Evolutionary conservation across 2,888 invertebrate genomes (phyloP).

Genomic region (Dynastes tityus): DNA sequence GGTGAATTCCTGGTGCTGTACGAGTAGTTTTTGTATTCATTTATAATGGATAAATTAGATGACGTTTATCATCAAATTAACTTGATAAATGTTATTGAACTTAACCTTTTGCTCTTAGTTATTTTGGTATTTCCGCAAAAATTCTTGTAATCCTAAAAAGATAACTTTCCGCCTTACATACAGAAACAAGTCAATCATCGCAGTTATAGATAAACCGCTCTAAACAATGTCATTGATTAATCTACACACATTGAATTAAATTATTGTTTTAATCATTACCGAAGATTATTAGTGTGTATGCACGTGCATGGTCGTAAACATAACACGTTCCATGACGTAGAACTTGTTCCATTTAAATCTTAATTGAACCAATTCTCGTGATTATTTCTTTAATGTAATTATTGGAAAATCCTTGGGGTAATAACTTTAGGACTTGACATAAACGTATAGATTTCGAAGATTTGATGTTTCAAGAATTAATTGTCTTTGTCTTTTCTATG

Average conservation of each 20-base stretch:
- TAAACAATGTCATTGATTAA: neutral
- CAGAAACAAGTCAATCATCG: too few species aligned
- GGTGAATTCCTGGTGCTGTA: too few species aligned
- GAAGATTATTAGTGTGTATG: neutral
- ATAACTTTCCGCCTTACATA: too few species aligned
- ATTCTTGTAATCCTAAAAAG: too few species aligned
- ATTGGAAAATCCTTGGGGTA: constrained; percentile 17
- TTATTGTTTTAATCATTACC: constrained; percentile 3
- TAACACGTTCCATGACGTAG: neutral
- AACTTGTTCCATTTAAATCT: constrained; percentile 18
- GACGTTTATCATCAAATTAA: too few species aligned
- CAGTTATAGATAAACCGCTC: neutral
- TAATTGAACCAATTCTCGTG: constrained; percentile 21
- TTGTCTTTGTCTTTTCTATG: too few species aligned
- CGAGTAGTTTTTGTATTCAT: too few species aligned
- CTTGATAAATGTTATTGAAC: neutral
- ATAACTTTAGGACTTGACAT: neutral
- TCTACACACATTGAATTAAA: neutral
- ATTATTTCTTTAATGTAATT: neutral
- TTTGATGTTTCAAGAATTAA: neutral
- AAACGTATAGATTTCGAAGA: neutral
- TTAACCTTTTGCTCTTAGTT: neutral
- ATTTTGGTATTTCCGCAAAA: neutral
- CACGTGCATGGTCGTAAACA: neutral
- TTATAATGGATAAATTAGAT: too few species aligned